Evolutionary conservation across 2,113 vertebrate genomes (phyloP).

Genomic region (Bettongia penicillata): DNA sequence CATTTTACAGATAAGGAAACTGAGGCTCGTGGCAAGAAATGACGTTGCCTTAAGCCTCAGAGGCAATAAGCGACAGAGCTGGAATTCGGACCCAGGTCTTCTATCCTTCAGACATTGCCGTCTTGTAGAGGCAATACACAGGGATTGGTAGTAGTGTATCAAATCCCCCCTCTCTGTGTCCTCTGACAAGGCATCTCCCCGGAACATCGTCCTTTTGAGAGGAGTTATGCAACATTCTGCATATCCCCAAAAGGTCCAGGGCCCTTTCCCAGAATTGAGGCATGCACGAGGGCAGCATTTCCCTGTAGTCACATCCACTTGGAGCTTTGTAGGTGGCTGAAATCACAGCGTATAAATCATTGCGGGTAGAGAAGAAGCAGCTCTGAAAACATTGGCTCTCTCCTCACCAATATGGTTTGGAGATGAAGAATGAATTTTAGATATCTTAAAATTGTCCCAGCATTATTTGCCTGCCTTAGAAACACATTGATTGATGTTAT

Average conservation of each 20-base stretch:
- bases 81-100: background rate
- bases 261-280: background rate
- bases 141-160: background rate
- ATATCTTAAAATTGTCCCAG: slow-evolving; percentile 42
- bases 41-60: slow-evolving; percentile 5
- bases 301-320: slow-evolving; percentile 22
- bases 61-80: background rate
- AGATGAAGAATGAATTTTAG: slow-evolving; percentile 32
- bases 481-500: slow-evolving; percentile 44
- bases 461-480: slow-evolving; percentile 43
- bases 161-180: slow-evolving; percentile 12
- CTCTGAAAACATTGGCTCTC: slow-evolving; percentile 25
- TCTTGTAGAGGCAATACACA: slow-evolving; percentile 24
- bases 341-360: slow-evolving; percentile 30
- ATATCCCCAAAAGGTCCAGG: slow-evolving; percentile 14
- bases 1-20: slow-evolving; percentile 26
- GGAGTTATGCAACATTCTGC: background rate
- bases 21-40: background rate
- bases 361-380: slow-evolving; percentile 21
- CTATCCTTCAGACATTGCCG: background rate
- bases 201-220: slow-evolving; percentile 40
- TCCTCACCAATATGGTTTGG: slow-evolving; percentile 17
- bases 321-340: slow-evolving; percentile 29
- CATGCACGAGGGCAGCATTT: background rate
- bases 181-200: slow-evolving; percentile 3